Evolutionary conservation across 2,888 invertebrate genomes (phyloP).

Genomic region (Netelia fuscicornis): DNA sequence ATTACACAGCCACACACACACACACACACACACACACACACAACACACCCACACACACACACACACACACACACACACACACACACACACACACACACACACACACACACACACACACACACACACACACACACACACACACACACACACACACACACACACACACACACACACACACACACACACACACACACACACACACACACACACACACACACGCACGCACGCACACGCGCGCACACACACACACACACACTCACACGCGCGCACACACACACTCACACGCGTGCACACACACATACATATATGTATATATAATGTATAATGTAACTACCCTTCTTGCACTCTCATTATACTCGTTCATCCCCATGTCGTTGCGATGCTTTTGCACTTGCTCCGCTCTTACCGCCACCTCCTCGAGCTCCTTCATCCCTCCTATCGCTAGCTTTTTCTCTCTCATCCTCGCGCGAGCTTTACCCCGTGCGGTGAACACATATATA

Average conservation of each 20-base stretch:
- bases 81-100: background rate
- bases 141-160: background rate
- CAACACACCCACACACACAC: background rate
- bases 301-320: background rate
- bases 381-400: conserved; percentile 46
- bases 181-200: background rate
- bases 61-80: background rate
- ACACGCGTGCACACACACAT: background rate
- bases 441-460: background rate
- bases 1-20: background rate
- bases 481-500: background rate
- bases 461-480: too few species aligned
- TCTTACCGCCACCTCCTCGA: conserved; percentile 25
- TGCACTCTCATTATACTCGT: conserved; percentile 42
- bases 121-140: background rate
- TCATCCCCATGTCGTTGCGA: conserved; percentile 30
- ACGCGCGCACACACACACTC: too few species aligned
- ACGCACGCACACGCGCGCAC: too few species aligned
- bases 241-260: background rate
- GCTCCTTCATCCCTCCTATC: conserved; percentile 1
- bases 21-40: background rate
- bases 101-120: background rate
- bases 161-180: background rate
- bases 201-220: background rate
- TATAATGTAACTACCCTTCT: conserved; percentile 4